These are phyloP conservation scores for Trididemnum clinides DNA, from an alignment of 23 tunicate species.

Conservation along the genomic window DNA sequence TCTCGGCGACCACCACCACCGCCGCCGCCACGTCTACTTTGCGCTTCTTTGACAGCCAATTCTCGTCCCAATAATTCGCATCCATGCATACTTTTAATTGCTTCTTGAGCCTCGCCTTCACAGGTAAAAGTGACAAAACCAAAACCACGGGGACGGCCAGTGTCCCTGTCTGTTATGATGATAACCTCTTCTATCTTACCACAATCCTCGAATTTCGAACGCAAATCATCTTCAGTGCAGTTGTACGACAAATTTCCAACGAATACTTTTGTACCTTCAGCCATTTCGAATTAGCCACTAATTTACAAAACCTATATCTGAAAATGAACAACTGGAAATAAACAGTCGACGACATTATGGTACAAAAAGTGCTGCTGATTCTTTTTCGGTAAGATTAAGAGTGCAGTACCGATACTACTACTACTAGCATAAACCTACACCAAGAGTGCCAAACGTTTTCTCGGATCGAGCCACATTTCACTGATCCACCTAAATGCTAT, in stretches of 20 bases:
- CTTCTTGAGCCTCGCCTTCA: constrained; percentile 19
- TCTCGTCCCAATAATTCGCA: constrained; percentile 6
- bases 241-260: constrained; percentile 66
- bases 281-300: not conserved
- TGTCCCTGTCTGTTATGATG: constrained; percentile 58
- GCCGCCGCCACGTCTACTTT: constrained; percentile 26
- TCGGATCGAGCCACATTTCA: too few species aligned
- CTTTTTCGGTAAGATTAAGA: too few species aligned
- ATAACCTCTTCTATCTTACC: constrained; percentile 26
- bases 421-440: not conserved
- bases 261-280: constrained; percentile 37
- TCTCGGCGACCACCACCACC: constrained; percentile 36
- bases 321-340: too few species aligned
- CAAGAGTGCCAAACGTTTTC: not conserved
- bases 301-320: not conserved
- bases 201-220: not conserved
- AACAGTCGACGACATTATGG: too few species aligned
- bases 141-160: constrained; percentile 66
- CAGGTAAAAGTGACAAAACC: constrained; percentile 52
- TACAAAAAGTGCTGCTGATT: too few species aligned
- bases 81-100: constrained; percentile 2
- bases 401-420: not conserved
- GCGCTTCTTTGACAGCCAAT: constrained; percentile 40
- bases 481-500: too few species aligned
- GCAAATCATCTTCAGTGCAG: constrained; percentile 24